Conservation (phyloP, 2,888 invertebrate genomes). For the Archaeoteleia sp. region DNA sequence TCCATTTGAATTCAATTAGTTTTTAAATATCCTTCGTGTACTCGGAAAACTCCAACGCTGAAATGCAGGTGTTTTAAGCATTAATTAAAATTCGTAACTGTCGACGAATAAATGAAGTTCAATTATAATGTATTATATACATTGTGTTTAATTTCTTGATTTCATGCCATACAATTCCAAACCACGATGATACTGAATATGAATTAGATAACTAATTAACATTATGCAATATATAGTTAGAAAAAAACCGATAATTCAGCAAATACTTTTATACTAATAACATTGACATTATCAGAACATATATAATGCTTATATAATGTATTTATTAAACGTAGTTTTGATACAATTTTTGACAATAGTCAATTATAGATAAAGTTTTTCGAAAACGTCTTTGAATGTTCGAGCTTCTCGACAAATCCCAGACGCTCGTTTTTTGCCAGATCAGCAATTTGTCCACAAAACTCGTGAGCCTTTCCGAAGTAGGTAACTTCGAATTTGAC, state of each 20-base stretch:
- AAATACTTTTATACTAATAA: too few species aligned
- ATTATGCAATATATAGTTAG: too few species aligned
- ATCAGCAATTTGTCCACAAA: conserved; percentile 46
- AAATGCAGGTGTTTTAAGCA: too few species aligned
- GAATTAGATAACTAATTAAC: background rate
- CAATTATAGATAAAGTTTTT: conserved; percentile 18
- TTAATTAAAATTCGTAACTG: too few species aligned
- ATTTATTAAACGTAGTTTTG: conserved; percentile 17
- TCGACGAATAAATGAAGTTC: too few species aligned
- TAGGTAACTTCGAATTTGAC: conserved; percentile 31
- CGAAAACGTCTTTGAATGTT: conserved; percentile 34
- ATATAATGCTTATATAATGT: too few species aligned
- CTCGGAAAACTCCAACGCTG: conserved; percentile 1
- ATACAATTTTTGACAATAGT: conserved; percentile 5
- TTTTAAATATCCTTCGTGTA: conserved; percentile 11
- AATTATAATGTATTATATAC: too few species aligned
- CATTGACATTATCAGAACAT: too few species aligned
- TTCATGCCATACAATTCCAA: too few species aligned
- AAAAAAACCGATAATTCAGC: too few species aligned
- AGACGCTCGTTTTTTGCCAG: conserved; percentile 35
- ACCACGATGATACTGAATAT: background rate
- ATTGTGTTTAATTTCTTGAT: too few species aligned
- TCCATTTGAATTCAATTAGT: conserved; percentile 23
- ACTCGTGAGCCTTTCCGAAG: conserved; percentile 31
- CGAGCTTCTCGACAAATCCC: conserved; percentile 32